phyloP scores from a whole-genome alignment of 2,797 vertebrate genomes.

The Sebastes alutus region DNA sequence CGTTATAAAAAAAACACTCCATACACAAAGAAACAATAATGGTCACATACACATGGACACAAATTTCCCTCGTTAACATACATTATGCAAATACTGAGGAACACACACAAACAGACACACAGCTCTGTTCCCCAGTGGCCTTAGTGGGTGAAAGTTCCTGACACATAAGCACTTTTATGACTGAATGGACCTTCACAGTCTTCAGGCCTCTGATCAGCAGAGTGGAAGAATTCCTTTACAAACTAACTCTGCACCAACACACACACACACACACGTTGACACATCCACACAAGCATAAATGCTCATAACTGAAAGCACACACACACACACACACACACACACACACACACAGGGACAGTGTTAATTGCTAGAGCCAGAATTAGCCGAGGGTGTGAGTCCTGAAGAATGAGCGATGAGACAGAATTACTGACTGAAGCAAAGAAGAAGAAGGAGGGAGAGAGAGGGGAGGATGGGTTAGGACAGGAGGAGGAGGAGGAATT shows the following conservation, averaged over 20 bases:
- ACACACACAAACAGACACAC: neutral
- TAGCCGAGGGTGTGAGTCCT: constrained; percentile 3
- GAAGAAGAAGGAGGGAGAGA: neutral
- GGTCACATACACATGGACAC: neutral
- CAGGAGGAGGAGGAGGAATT: constrained; percentile 10
- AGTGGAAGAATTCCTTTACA: constrained; percentile 54
- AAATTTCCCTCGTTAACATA: neutral
- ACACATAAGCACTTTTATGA: constrained; percentile 61
- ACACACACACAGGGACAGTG: neutral
- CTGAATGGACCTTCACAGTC: constrained; percentile 39
- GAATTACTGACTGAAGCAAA: constrained; percentile 35
- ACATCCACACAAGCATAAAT: constrained; percentile 2
- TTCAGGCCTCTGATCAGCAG: constrained; percentile 56
- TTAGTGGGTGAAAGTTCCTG: constrained; percentile 48
- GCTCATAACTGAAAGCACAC: neutral
- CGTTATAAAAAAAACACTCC: neutral
- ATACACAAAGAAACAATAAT: neutral
- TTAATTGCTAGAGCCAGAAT: constrained; percentile 22
- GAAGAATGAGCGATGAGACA: constrained; percentile 32
- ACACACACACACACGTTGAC: neutral
- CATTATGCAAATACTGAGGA: neutral
- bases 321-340: neutral
- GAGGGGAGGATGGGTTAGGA: neutral
- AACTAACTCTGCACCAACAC: constrained; percentile 31
- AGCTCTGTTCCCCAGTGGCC: constrained; percentile 14